These are phyloP conservation scores for Dasysyrphus tricinctus DNA, from an alignment of 2,888 invertebrate genomes.

Conservation along the genomic window DNA sequence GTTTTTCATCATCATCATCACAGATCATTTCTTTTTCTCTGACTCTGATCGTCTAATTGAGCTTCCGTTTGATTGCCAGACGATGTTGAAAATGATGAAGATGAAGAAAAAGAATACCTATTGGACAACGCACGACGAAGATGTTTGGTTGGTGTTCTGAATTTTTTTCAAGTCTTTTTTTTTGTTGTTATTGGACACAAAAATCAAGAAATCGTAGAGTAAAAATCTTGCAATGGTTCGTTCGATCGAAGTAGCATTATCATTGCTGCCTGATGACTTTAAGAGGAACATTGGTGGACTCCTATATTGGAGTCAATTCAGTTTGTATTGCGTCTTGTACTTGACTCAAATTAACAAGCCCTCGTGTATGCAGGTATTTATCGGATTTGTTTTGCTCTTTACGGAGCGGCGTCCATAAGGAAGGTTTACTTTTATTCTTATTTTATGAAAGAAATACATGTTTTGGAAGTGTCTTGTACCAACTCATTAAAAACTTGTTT, in stretches of 20 bases:
- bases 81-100: constrained; percentile 36
- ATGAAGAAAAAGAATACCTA: constrained; percentile 3
- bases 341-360: constrained; percentile 49
- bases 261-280: background rate
- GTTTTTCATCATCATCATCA: constrained; percentile 44
- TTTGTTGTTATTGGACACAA: background rate
- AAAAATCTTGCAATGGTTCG: background rate
- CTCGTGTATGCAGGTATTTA: constrained; percentile 7
- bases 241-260: background rate
- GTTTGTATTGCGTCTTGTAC: constrained; percentile 33
- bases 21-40: constrained; percentile 35
- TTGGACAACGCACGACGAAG: constrained; percentile 5
- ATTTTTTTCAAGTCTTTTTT: background rate
- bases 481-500: constrained; percentile 54
- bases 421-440: background rate
- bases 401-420: background rate
- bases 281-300: background rate
- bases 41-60: constrained; percentile 63
- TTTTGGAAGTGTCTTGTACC: constrained; percentile 16
- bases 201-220: constrained; percentile 1
- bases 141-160: background rate
- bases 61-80: constrained; percentile 71
- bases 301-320: background rate
- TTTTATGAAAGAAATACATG: constrained; percentile 38
- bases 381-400: constrained; percentile 27